Evolutionary conservation across 2,797 vertebrate genomes (phyloP).

Genomic region (Galagoides demidoff): DNA sequence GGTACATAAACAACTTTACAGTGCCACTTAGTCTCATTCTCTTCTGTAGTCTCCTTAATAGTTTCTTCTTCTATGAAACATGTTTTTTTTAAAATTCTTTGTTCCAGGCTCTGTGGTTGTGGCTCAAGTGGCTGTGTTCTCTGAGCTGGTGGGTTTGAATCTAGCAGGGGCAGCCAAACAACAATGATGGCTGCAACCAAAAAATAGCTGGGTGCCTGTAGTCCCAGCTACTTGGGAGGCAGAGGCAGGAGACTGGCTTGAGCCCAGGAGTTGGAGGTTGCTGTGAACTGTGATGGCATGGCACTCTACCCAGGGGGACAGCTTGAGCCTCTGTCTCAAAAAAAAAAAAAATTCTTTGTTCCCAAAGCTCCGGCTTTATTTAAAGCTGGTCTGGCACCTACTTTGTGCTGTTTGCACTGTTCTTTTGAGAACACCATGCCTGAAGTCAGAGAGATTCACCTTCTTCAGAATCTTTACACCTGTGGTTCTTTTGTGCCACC

Average conservation of each 20-base stretch:
- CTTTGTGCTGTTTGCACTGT: not conserved
- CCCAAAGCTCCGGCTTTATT: not conserved
- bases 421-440: not conserved
- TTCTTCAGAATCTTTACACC: not conserved
- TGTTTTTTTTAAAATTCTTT: not conserved
- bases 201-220: too few relatives aligned
- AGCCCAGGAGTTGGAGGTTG: too few relatives aligned
- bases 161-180: too few relatives aligned
- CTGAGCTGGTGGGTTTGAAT: too few relatives aligned
- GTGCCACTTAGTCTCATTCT: not conserved
- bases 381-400: not conserved
- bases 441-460: not conserved
- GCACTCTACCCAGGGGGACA: too few relatives aligned
- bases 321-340: too few relatives aligned
- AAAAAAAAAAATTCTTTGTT: not conserved
- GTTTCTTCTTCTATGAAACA: not conserved
- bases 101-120: too few relatives aligned
- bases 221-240: too few relatives aligned
- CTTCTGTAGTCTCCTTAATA: not conserved
- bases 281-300: too few relatives aligned
- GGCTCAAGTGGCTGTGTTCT: too few relatives aligned
- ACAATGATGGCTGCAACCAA: too few relatives aligned
- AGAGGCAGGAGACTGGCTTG: too few relatives aligned
- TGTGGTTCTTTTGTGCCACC: not conserved
- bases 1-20: not conserved